Percentiles rank a stretch among this genome's conserved stretches.
Conservation (phyloP, 2,797 vertebrate genomes). For the Artibeus jamaicensis region DNA sequence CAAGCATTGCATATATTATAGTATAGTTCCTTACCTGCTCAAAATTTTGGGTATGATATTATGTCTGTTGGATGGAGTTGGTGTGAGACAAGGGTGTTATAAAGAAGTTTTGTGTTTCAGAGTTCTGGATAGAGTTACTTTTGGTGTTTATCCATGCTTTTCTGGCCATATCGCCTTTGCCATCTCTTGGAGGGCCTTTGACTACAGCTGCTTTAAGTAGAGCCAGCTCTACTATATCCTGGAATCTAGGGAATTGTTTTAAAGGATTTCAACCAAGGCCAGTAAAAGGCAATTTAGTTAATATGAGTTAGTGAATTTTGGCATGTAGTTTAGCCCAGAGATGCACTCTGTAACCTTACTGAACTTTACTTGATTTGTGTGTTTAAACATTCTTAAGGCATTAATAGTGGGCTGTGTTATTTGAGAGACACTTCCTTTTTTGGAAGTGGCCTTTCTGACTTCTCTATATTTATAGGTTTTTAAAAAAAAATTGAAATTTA, state of each 20-base stretch:
- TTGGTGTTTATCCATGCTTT: slow-evolving; percentile 4
- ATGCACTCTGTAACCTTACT: slow-evolving; percentile 33
- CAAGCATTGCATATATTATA: background rate
- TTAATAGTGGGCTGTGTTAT: slow-evolving; percentile 28
- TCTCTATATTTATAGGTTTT: background rate
- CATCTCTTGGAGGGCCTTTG: slow-evolving; percentile 33
- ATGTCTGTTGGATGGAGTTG: background rate
- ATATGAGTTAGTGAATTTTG: slow-evolving; percentile 24
- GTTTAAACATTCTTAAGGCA: slow-evolving; percentile 6
- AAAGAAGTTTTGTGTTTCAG: background rate
- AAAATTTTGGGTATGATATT: background rate
- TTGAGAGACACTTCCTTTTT: slow-evolving; percentile 53
- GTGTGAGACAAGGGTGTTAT: background rate
- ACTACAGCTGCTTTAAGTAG: background rate
- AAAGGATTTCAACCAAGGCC: background rate
- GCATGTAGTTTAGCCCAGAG: background rate
- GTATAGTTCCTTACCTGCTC: background rate
- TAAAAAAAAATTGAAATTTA: slow-evolving; percentile 19
- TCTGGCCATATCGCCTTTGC: background rate
- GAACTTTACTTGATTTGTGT: slow-evolving; percentile 48
- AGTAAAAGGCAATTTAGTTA: slow-evolving; percentile 4
- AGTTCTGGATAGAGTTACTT: background rate
- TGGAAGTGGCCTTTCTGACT: slow-evolving; percentile 7
- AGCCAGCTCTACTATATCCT: background rate
- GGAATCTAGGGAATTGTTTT: background rate